Evolutionary conservation across 2,797 vertebrate species (phyloP).

Genomic region (Oryzias dopingdopingensis): DNA sequence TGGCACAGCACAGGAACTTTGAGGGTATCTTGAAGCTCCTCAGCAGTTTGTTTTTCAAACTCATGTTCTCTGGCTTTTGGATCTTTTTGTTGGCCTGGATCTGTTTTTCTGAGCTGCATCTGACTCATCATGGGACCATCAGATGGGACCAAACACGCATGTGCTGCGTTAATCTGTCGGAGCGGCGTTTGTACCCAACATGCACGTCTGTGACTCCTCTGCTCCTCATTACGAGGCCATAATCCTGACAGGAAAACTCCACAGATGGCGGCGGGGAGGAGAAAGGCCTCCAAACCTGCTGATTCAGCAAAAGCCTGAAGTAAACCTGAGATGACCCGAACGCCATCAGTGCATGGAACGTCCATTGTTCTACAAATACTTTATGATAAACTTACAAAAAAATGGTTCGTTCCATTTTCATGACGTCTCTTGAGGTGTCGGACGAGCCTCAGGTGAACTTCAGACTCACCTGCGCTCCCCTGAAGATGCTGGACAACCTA

Average conservation of each 20-base stretch:
- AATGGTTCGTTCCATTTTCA: no score
- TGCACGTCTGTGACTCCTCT: constrained; percentile 33
- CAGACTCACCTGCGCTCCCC: no score
- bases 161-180: constrained; percentile 55
- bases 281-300: constrained; percentile 32
- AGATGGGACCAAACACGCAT: constrained; percentile 40
- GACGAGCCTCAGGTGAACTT: no score
- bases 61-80: constrained; percentile 1
- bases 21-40: background rate
- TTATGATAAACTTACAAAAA: no score
- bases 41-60: constrained; percentile 17
- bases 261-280: constrained; percentile 29
- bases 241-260: constrained; percentile 63
- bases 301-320: constrained; percentile 44
- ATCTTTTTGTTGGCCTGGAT: constrained; percentile 34
- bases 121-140: constrained; percentile 40
- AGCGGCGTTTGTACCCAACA: constrained; percentile 38
- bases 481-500: no score
- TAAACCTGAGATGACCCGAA: constrained; percentile 36
- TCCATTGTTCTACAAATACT: no score
- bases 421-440: no score
- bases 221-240: constrained; percentile 68
- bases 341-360: no score
- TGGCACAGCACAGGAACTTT: constrained; percentile 7
- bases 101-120: constrained; percentile 38